Base-by-base conservation (phyloP, 2,888 invertebrate species). In the Thymelicus sylvestris region DNA sequence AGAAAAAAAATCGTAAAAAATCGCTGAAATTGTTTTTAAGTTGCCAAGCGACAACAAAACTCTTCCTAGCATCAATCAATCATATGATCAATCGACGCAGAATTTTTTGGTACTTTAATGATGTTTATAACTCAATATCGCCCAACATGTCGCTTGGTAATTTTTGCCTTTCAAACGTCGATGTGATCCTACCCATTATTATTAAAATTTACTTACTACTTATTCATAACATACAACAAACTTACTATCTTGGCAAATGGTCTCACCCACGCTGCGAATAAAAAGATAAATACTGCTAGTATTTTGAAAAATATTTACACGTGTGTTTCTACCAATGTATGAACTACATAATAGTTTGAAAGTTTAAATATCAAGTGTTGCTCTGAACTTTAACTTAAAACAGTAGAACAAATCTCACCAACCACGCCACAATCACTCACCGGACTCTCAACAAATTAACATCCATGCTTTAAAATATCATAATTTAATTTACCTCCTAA, bases 401-500 rank as follows among this genome's bases (percentile, higher is more conserved):
- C 24, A 47, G 24, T 15, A 19, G 39, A 47, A 12, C 38, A 60
- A 24, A 55, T 69, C 13, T 31, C 48, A 39, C 47, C 63, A 38
- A 47, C 38, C 60, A 50, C 24, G 44, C 31, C 50, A 48, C 59
- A 48, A 47, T 15, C 65, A 65, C 65, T 52, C 64, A 39, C 41
- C 19, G n/a, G 31, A 44, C 15, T 52, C 44, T 64, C 39, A n/a
- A 59, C 39, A 50, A 57, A 19, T 69, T 24, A 41, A 50, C 64
- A 59, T 69, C 64, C 64, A 64, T 63, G 63, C 47, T 60, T 70
- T 70, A 65, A 70, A 70, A 60, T 69, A 78, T 78, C 77, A 75
- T 78, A 80, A 77, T 79, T 78, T 67, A 86, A 83, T 86, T 90
- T 92, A 92, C 92, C 92, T 93, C 89, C 84, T 86, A 85, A 82